Conservation (phyloP, 2,888 invertebrate species). For the Parapristionchus giblindavisi region DNA sequence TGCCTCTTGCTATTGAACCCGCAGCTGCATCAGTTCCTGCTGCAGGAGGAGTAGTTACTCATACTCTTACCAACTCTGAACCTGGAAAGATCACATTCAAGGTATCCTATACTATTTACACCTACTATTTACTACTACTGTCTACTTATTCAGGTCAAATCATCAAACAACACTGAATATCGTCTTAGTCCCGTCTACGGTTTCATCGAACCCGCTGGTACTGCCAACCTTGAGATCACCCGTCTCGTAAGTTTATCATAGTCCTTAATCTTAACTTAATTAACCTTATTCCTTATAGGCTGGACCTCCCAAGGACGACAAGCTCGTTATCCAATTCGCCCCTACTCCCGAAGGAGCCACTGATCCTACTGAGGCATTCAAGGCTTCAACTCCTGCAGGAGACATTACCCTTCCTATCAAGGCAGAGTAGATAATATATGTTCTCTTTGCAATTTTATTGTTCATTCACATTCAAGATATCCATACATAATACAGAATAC, state of each 20-base stretch:
- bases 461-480: too few relatives aligned
- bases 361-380: slow-evolving; percentile 36
- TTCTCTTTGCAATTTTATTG: too few relatives aligned
- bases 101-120: too few relatives aligned
- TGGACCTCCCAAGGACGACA: slow-evolving; percentile 35
- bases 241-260: slow-evolving; percentile 25
- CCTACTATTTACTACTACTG: too few relatives aligned
- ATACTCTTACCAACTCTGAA: too few relatives aligned
- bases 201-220: slow-evolving; percentile 29
- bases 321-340: slow-evolving; percentile 35
- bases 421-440: slow-evolving; percentile 31
- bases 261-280: too few relatives aligned
- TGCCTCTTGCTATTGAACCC: too few relatives aligned
- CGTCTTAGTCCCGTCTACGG: slow-evolving; percentile 36
- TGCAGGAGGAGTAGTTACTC: too few relatives aligned
- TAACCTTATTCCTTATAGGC: too few relatives aligned
- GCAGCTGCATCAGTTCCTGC: too few relatives aligned
- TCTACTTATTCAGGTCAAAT: slow-evolving; percentile 24
- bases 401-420: slow-evolving; percentile 30
- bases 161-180: slow-evolving; percentile 37
- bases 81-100: too few relatives aligned
- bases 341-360: slow-evolving; percentile 34
- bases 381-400: slow-evolving; percentile 27
- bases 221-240: slow-evolving; percentile 33
- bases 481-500: too few relatives aligned